A percentile compares a stretch with the other conserved stretches of the same genome.
These are phyloP conservation scores for Sinohyriopsis cumingii DNA, from an alignment of 2,888 invertebrate species.

Conservation along the genomic window DNA sequence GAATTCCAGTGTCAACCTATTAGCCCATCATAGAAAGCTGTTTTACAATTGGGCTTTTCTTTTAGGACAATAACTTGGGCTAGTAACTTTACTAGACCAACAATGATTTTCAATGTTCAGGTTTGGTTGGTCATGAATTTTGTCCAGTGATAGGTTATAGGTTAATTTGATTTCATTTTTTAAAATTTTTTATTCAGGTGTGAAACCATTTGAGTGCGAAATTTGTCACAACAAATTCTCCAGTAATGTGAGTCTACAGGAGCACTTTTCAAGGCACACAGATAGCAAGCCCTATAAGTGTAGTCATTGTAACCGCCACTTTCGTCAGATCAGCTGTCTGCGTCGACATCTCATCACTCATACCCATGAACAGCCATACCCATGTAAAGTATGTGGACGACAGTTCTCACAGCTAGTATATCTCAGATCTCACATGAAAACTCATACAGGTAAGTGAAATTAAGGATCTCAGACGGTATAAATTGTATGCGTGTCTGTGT, in stretches of 20 bases:
- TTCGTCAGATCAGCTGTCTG: slow-evolving; percentile 65
- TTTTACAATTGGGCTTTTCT: too few species aligned
- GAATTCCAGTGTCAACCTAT: too few species aligned
- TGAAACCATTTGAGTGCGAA: slow-evolving; percentile 65
- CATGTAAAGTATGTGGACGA: slow-evolving; percentile 57
- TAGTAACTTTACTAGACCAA: too few species aligned
- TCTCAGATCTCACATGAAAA: slow-evolving; percentile 66
- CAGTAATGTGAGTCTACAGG: slow-evolving; percentile 63
- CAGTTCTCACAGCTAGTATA: slow-evolving; percentile 65
- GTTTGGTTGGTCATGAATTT: too few species aligned
- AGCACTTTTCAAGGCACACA: slow-evolving; percentile 62
- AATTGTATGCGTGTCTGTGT: too few species aligned
- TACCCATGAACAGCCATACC: slow-evolving; percentile 51
- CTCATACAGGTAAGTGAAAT: slow-evolving; percentile 58
- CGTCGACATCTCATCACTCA: slow-evolving; percentile 64
- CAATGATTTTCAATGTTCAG: too few species aligned
- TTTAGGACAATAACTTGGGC: too few species aligned
- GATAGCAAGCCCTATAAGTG: slow-evolving; percentile 59
- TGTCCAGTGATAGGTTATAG: too few species aligned
- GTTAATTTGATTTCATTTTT: too few species aligned
- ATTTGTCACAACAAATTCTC: slow-evolving; percentile 64
- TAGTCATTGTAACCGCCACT: slow-evolving; percentile 53
- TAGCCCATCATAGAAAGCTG: too few species aligned
- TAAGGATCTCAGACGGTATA: background rate
- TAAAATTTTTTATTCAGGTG: slow-evolving; percentile 49